Conservation (phyloP, 1,140 invertebrate genomes). For the Gryon sp. region DNA sequence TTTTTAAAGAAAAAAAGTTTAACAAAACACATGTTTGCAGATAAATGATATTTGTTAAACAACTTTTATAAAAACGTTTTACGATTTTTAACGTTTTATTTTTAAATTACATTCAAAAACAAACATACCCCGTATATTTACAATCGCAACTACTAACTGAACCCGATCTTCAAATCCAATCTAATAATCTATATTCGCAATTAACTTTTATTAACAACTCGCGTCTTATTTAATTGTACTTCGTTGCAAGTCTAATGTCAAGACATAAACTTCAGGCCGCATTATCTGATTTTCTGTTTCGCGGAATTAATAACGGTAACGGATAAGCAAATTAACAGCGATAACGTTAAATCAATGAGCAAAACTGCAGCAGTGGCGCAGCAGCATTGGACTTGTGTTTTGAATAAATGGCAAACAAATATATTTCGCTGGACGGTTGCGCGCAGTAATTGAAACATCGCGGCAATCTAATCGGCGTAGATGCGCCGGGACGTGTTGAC, state of each 20-base stretch:
- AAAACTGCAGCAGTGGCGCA: background rate
- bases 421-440: conserved; percentile 5
- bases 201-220: no score
- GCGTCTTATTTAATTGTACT: background rate
- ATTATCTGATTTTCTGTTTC: conserved; percentile 35
- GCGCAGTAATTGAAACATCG: conserved; percentile 59
- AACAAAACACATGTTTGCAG: no score
- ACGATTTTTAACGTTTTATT: no score
- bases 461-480: conserved; percentile 39
- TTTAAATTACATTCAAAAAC: no score
- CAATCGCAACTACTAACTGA: no score
- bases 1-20: no score
- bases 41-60: no score
- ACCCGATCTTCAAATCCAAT: no score
- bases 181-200: no score
- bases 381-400: no score
- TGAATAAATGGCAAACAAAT: conserved; percentile 28
- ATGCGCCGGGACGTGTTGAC: conserved; percentile 34
- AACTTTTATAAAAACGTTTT: no score
- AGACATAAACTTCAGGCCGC: background rate
- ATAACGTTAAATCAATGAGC: conserved; percentile 19
- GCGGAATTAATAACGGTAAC: conserved; percentile 29
- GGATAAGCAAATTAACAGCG: conserved; percentile 27
- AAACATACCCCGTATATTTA: no score
- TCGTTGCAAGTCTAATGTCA: background rate